Percentiles rank a stretch among this genome's conserved stretches.
These are phyloP conservation scores for Eudasyphora cyanicolor DNA, from an alignment of 2,888 invertebrate species.

Conservation along the genomic window DNA sequence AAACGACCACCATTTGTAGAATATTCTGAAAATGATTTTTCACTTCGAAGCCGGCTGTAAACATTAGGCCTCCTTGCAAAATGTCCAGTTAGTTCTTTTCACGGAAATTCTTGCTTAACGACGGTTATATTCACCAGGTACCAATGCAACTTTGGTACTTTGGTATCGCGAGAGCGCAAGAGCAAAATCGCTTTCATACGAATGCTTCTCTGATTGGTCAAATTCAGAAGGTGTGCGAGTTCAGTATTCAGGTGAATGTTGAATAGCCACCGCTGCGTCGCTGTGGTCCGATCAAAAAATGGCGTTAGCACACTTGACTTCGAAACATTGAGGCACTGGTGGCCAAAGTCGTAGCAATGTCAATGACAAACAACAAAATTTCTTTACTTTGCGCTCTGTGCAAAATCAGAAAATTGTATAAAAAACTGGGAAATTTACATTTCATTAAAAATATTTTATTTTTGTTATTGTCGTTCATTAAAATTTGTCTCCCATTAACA, in stretches of 20 bases:
- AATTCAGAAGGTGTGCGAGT: constrained; percentile 64
- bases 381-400: constrained; percentile 31
- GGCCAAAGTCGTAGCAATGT: constrained; percentile 36
- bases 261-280: not conserved
- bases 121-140: too few relatives aligned
- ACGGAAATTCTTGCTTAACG: too few relatives aligned
- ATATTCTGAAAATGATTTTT: too few relatives aligned
- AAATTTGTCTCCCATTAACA: constrained; percentile 48
- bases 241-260: not conserved
- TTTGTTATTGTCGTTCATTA: constrained; percentile 10
- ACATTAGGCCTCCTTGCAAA: too few relatives aligned
- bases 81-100: too few relatives aligned
- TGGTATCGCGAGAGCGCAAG: not conserved
- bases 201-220: constrained; percentile 65
- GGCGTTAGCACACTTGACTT: constrained; percentile 30
- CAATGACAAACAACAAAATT: constrained; percentile 42
- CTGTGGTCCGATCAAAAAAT: constrained; percentile 42
- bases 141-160: too few relatives aligned
- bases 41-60: too few relatives aligned
- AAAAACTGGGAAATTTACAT: constrained; percentile 24
- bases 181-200: not conserved
- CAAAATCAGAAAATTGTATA: constrained; percentile 20
- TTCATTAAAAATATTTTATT: constrained; percentile 18
- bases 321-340: not conserved
- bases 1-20: too few relatives aligned